phyloP scores from a whole-genome alignment of 2,888 invertebrate species.

The Leucania comma region DNA sequence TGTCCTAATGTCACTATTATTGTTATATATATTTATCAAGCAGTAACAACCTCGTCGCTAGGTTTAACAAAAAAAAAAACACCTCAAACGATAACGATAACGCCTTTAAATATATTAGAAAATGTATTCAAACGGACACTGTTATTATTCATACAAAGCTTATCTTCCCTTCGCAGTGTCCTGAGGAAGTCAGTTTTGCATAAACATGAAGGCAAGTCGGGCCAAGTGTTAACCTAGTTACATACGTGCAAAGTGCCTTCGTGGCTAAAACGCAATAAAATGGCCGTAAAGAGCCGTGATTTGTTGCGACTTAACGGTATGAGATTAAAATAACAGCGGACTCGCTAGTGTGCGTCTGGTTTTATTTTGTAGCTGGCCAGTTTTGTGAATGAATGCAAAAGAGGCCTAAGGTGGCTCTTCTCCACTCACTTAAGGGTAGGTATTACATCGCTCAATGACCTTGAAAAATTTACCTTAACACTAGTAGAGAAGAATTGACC shows the following conservation, averaged over 20 bases:
- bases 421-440: too few relatives aligned
- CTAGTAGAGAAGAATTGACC: too few relatives aligned
- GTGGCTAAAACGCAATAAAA: constrained; percentile 55
- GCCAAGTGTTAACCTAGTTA: constrained; percentile 57
- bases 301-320: constrained; percentile 50
- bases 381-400: not conserved
- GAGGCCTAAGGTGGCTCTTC: too few relatives aligned
- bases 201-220: constrained; percentile 57
- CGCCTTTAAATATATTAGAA: constrained; percentile 53
- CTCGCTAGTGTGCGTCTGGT: constrained; percentile 19
- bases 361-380: constrained; percentile 16
- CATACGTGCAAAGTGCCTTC: constrained; percentile 44
- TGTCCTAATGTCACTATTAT: too few relatives aligned
- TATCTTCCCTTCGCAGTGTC: constrained; percentile 61
- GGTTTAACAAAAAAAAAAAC: constrained; percentile 24
- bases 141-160: constrained; percentile 67
- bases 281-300: constrained; percentile 48
- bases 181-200: constrained; percentile 65
- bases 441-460: too few relatives aligned
- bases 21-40: not conserved
- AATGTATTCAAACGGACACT: constrained; percentile 60
- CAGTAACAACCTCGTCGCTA: constrained; percentile 11
- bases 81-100: constrained; percentile 33
- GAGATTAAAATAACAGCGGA: constrained; percentile 37
- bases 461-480: too few relatives aligned